Evolutionary conservation across 2,113 vertebrate species (phyloP).

Genomic region (Lichenostomus cassidix): DNA sequence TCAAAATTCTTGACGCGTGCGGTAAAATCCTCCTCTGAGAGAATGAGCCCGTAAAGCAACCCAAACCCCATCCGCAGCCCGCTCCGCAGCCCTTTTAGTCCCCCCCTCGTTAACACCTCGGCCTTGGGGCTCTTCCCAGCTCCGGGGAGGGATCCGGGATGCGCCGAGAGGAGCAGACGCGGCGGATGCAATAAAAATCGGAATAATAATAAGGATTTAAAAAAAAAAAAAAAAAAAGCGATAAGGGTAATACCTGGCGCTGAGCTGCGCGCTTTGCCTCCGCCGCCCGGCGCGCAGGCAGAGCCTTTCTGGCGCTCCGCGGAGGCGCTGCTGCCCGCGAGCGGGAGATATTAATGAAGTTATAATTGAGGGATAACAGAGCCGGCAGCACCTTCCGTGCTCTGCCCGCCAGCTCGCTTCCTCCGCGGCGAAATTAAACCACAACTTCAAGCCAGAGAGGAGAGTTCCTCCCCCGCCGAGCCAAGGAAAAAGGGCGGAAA

Average conservation of each 20-base stretch:
- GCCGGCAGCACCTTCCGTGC: background rate
- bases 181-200: accelerated
- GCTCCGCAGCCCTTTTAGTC: background rate
- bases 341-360: constrained; percentile 26
- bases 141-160: background rate
- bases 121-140: background rate
- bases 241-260: background rate
- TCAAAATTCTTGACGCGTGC: constrained; percentile 56
- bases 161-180: background rate
- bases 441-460: background rate
- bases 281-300: background rate
- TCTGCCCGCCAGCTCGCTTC: background rate
- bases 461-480: background rate
- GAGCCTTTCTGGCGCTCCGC: background rate
- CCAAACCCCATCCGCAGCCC: background rate
- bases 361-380: constrained; percentile 49
- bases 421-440: background rate
- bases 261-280: background rate
- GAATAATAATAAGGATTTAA: accelerated
- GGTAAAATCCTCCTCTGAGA: constrained; percentile 61
- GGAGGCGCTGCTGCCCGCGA: constrained; percentile 8
- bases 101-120: constrained; percentile 6
- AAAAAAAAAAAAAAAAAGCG: background rate
- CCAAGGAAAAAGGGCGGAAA: background rate
- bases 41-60: constrained; percentile 60